Evolutionary conservation across 2,797 vertebrate genomes (phyloP), one percentile per base, ranked within the genome.

Genomic region (Phataginus tricuspis): DNA sequence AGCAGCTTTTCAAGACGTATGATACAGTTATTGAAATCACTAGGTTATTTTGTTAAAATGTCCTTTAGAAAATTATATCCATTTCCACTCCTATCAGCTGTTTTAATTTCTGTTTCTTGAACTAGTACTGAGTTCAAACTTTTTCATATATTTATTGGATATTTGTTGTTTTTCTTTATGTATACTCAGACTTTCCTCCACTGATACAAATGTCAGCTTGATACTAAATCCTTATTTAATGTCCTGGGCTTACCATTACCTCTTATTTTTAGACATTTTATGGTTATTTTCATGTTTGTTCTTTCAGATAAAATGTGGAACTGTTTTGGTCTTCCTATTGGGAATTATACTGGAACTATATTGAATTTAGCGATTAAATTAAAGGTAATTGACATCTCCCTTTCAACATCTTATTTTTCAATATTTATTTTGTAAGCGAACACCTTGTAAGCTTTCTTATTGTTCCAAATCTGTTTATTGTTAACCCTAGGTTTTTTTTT

Each of bases 101-200:
- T 66, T 6, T 96, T 39, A 75, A 95, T 64, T 80, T 42, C 61
- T 37, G 42, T 79, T 95, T 37, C 53, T 92, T 55, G 61, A 87
- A 90, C 63, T 77, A 12, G 11, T 10, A 42, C 27, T 84, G 55
- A 79, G 19, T 42, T 94, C 66, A 19, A 45, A 0, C 2, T 68
- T 55, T 95, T 85, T 96, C 71, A 96, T 66, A 19, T 63, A n/a
- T 71, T 72, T 85, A 37, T 68, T 74, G 42, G 39, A 34, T 64
- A 19, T 63, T 55, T 59, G 27, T 8, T 63, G 21, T 90, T 92
- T 64, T n/a, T 61, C 18, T 88, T 83, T 55, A 39, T 49, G n/a
- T 29, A 68, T 18, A 94, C 49, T 92, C 69, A 94, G n/a, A 53
- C 61, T 72, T 90, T 78, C 14, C 61, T 53, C n/a, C n/a, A 59